A percentile compares a stretch with the other conserved stretches of the same genome.
These are phyloP conservation scores for Lerema accius DNA, from an alignment of 1,140 invertebrate genomes.

Conservation along the genomic window DNA sequence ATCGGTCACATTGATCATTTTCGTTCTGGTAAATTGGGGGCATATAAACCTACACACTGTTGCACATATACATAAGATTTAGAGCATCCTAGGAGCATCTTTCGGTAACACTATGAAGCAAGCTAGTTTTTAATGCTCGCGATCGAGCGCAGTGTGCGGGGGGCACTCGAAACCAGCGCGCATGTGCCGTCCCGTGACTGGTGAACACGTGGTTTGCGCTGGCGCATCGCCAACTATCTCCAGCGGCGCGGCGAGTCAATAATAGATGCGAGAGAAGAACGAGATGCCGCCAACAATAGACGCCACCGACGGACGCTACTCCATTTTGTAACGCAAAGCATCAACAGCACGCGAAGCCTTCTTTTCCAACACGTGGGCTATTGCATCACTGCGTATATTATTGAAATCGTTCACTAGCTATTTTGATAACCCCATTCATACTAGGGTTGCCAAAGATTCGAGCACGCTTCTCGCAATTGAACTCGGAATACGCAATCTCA, in stretches of 20 bases:
- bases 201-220: constrained; percentile 73
- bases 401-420: neutral
- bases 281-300: constrained; percentile 81
- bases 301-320: constrained; percentile 61
- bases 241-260: constrained; percentile 79
- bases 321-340: constrained; percentile 33
- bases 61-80: neutral
- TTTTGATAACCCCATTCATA: constrained; percentile 3
- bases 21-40: too few relatives aligned
- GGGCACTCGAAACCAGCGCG: constrained; percentile 48
- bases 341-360: constrained; percentile 15
- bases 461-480: neutral
- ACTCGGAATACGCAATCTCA: neutral
- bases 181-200: constrained; percentile 74
- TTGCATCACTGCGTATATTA: neutral
- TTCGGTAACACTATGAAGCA: neutral
- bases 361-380: constrained; percentile 1
- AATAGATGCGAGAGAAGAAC: constrained; percentile 70
- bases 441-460: constrained; percentile 3
- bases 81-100: neutral
- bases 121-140: neutral
- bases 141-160: constrained; percentile 37
- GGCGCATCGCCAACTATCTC: constrained; percentile 78
- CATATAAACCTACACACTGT: too few relatives aligned
- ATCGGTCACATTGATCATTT: too few relatives aligned